These are phyloP conservation scores for Pomatostomus ruficeps DNA, from an alignment of 2,113 vertebrate species.

Conservation along the genomic window DNA sequence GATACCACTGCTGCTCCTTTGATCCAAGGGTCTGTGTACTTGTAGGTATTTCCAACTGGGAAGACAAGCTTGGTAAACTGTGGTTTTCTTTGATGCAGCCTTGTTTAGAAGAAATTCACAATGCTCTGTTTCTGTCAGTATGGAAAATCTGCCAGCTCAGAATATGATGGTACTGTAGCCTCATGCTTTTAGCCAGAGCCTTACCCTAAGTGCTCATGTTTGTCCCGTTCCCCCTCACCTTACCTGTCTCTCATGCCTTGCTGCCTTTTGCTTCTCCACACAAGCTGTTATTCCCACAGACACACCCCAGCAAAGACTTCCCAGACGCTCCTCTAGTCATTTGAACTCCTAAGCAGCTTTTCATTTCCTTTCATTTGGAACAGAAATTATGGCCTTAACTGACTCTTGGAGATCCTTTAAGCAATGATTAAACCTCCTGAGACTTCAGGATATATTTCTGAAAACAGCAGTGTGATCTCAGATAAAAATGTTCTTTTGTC, in stretches of 20 bases:
- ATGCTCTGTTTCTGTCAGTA: background rate
- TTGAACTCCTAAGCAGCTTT: slow-evolving; percentile 8
- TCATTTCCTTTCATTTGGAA: background rate
- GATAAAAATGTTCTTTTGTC: background rate
- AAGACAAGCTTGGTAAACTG: background rate
- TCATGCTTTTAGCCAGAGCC: background rate
- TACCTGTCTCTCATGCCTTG: background rate
- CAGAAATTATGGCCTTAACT: background rate
- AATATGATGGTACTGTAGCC: background rate
- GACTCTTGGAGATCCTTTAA: background rate
- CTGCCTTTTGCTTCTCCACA: background rate
- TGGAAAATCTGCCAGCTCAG: background rate
- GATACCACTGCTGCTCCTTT: background rate
- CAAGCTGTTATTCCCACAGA: background rate
- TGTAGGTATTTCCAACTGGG: background rate
- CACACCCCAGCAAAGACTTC: background rate
- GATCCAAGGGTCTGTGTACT: background rate
- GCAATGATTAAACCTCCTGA: background rate
- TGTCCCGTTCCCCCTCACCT: background rate
- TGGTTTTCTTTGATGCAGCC: background rate
- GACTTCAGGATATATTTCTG: background rate
- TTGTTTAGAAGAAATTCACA: background rate
- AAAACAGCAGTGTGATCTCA: background rate
- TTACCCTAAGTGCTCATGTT: background rate
- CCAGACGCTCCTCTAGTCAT: background rate